Evolutionary conservation across 2,797 vertebrate species (phyloP).

Genomic region (Bradypodion pumilum): DNA sequence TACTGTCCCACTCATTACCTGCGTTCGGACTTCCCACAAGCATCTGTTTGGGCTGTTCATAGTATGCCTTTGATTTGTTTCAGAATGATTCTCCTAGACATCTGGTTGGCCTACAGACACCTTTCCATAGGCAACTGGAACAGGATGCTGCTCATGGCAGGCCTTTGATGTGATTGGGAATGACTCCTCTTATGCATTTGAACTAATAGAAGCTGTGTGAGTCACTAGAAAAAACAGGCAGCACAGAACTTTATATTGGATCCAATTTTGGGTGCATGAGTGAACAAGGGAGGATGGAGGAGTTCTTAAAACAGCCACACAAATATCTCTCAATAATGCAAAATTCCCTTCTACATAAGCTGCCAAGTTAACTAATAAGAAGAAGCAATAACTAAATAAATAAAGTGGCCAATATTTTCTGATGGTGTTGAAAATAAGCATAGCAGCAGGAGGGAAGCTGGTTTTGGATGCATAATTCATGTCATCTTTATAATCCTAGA

Average conservation of each 20-base stretch:
- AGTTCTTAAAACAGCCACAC: background rate
- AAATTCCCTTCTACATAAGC: slow-evolving; percentile 22
- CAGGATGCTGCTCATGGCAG: too few relatives aligned
- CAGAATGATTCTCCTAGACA: too few relatives aligned
- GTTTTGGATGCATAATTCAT: slow-evolving; percentile 71
- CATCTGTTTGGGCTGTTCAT: too few relatives aligned
- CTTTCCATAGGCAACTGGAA: too few relatives aligned
- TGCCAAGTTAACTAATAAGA: slow-evolving; percentile 50
- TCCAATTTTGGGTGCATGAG: background rate
- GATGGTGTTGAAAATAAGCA: slow-evolving; percentile 70
- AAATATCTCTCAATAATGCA: background rate
- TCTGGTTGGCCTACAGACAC: too few relatives aligned
- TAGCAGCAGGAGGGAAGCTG: slow-evolving; percentile 70
- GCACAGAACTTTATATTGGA: background rate
- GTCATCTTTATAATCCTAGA: slow-evolving; percentile 65
- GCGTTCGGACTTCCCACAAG: too few relatives aligned
- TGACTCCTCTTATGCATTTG: background rate
- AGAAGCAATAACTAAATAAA: slow-evolving; percentile 7
- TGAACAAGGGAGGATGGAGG: background rate
- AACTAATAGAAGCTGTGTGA: background rate
- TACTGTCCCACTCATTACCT: too few relatives aligned
- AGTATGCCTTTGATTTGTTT: too few relatives aligned
- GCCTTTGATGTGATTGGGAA: too few relatives aligned
- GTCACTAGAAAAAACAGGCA: background rate
- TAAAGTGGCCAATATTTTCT: slow-evolving; percentile 57